These are phyloP conservation scores for Telmatochromis sp. DNA, from an alignment of 2,113 vertebrate genomes.

Conservation along the genomic window DNA sequence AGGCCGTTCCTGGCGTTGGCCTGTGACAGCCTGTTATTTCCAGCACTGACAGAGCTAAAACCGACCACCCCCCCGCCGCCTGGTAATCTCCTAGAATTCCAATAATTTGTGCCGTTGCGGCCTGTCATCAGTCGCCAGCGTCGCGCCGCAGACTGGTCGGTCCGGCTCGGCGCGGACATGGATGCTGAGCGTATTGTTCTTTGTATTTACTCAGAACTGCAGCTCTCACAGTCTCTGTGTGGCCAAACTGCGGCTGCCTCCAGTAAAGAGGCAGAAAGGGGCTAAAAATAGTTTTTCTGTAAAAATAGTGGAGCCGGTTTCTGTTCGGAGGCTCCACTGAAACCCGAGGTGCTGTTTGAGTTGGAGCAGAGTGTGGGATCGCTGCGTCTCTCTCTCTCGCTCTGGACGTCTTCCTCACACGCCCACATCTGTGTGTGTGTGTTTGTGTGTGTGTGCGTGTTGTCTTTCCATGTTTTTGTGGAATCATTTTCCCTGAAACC, in stretches of 20 bases:
- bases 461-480: background rate
- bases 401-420: background rate
- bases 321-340: constrained; percentile 14
- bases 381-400: background rate
- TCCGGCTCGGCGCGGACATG: background rate
- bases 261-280: background rate
- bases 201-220: background rate
- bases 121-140: background rate
- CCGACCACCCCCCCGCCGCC: background rate
- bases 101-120: background rate
- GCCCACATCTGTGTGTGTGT: background rate
- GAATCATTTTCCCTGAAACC: background rate
- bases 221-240: constrained; percentile 11
- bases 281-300: constrained; percentile 33
- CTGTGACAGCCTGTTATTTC: background rate
- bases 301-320: constrained; percentile 30
- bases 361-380: constrained; percentile 41
- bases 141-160: background rate
- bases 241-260: background rate
- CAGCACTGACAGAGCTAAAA: background rate
- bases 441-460: background rate
- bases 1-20: background rate
- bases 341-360: constrained; percentile 35
- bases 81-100: background rate
- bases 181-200: constrained; percentile 16